Conservation (phyloP, 2,888 invertebrate genomes). For the Ptychoptera contaminata region DNA sequence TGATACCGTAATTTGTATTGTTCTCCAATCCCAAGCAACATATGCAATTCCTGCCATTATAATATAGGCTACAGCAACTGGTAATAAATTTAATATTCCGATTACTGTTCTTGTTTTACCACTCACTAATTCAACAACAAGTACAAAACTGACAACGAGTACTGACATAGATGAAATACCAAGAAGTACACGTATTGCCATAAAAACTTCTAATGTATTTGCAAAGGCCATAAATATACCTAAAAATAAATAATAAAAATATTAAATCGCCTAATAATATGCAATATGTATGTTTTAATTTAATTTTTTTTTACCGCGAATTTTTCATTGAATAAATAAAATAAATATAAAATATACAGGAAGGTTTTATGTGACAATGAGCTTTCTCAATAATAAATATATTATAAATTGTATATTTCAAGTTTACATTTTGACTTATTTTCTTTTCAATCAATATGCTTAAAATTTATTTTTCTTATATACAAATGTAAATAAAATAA, state of each 20-base stretch:
- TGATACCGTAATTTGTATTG: slow-evolving; percentile 36
- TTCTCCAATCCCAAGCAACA: slow-evolving; percentile 40
- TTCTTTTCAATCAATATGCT: too few relatives aligned
- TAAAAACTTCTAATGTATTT: slow-evolving; percentile 41
- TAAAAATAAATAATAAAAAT: slow-evolving; percentile 11
- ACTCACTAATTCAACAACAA: slow-evolving; percentile 47
- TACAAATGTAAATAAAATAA: too few relatives aligned
- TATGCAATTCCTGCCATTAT: slow-evolving; percentile 43
- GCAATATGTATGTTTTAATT: too few relatives aligned
- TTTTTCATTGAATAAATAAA: too few relatives aligned
- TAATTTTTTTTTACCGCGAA: too few relatives aligned
- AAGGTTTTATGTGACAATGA: background rate
- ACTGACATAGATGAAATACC: slow-evolving; percentile 47
- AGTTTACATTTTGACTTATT: too few relatives aligned
- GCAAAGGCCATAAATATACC: slow-evolving; percentile 38
- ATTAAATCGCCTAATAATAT: background rate
- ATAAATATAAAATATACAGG: too few relatives aligned
- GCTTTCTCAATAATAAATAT: too few relatives aligned
- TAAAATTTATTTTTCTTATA: too few relatives aligned
- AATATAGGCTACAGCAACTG: slow-evolving; percentile 43
- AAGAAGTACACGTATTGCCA: slow-evolving; percentile 36
- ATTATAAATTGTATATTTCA: too few relatives aligned
- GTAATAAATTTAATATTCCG: slow-evolving; percentile 45
- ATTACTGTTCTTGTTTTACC: slow-evolving; percentile 47
- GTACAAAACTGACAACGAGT: slow-evolving; percentile 50